These are phyloP conservation scores for Rapana venosa DNA, from an alignment of 2,888 invertebrate species.

Conservation along the genomic window DNA sequence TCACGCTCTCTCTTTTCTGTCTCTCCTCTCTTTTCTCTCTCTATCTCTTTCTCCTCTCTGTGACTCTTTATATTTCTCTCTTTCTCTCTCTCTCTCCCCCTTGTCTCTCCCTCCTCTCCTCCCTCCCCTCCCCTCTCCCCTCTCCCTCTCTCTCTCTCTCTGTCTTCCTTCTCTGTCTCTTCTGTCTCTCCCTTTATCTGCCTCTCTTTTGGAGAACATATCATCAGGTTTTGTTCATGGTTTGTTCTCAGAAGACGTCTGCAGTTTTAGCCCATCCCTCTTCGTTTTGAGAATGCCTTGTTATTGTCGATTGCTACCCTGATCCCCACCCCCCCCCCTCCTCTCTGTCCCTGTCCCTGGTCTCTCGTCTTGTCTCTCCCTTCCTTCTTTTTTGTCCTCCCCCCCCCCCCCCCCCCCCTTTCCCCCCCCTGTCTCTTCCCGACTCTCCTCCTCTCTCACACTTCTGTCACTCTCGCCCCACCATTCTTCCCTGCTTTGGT, in stretches of 20 bases:
- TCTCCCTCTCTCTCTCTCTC: slow-evolving; percentile 2
- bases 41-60: background rate
- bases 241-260: no score
- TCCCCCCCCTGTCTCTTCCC: background rate
- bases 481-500: background rate
- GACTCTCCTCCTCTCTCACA: background rate
- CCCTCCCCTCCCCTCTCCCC: background rate
- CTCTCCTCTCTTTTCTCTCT: background rate
- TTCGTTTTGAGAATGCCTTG: no score
- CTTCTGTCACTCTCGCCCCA: background rate
- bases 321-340: no score
- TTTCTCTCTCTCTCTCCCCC: no score
- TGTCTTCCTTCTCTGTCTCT: background rate
- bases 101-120: background rate
- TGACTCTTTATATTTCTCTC: background rate
- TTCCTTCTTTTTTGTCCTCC: no score
- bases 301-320: no score
- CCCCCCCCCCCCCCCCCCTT: background rate
- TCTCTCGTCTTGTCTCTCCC: no score
- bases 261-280: no score
- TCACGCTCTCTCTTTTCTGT: background rate
- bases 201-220: no score
- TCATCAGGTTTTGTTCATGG: no score
- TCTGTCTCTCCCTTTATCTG: no score
- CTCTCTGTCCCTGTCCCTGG: no score